These are phyloP conservation scores for Platycheirus albimanus DNA, from an alignment of 2,888 invertebrate species.

Conservation along the genomic window DNA sequence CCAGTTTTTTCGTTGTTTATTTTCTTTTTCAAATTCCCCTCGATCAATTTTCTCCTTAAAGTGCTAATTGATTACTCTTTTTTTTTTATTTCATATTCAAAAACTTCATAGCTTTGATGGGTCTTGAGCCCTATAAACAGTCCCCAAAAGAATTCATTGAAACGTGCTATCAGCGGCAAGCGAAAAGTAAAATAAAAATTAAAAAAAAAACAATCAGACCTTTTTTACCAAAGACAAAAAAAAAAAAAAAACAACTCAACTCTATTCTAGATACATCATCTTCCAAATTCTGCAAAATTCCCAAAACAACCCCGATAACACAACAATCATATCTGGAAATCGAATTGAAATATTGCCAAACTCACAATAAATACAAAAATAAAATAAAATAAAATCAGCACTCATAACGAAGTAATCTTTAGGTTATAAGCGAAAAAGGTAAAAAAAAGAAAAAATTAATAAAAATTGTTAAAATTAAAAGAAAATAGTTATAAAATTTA, in stretches of 20 bases:
- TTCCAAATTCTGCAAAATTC: conserved; percentile 73
- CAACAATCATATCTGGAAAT: conserved; percentile 69
- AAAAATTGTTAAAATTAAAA: conserved; percentile 29
- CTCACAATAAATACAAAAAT: conserved; percentile 61
- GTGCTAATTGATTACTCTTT: conserved; percentile 11
- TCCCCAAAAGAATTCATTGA: conserved; percentile 43
- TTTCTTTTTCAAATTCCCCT: conserved; percentile 2
- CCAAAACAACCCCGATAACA: conserved; percentile 66
- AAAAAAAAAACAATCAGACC: conserved; percentile 49
- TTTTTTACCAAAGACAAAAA: conserved; percentile 34
- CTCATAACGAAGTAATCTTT: conserved; percentile 38
- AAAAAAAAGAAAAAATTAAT: neutral
- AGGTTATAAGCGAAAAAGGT: conserved; percentile 48
- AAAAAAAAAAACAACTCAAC: conserved; percentile 38
- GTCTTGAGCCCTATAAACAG: conserved; percentile 15
- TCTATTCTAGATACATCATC: conserved; percentile 74
- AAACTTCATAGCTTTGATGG: conserved; percentile 21
- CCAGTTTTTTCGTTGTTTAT: no score
- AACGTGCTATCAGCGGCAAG: conserved; percentile 15
- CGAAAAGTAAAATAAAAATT: conserved; percentile 19
- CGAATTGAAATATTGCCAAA: conserved; percentile 61
- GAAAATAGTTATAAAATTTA: conserved; percentile 1
- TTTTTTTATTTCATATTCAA: conserved; percentile 23
- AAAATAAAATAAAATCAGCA: conserved; percentile 48
- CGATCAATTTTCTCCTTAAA: neutral